Evolutionary conservation across 2,113 vertebrate species (phyloP).

Genomic region (Gila orcuttii): DNA sequence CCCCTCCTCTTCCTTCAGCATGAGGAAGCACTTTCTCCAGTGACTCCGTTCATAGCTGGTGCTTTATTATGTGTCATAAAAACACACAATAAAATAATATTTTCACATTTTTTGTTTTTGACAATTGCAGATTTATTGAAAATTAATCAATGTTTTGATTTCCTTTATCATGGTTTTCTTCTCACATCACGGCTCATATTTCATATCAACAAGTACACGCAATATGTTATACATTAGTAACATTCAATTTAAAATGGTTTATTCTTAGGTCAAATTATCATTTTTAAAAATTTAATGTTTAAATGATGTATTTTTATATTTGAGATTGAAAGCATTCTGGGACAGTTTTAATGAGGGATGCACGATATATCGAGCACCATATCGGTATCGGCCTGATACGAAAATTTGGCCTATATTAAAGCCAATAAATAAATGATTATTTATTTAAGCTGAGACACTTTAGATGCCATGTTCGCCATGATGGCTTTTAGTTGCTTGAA

Average conservation of each 20-base stretch:
- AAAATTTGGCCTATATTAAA: too few species aligned
- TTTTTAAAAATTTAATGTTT: too few species aligned
- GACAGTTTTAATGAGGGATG: too few species aligned
- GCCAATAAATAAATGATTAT: too few species aligned
- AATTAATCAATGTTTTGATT: background rate
- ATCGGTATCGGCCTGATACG: too few species aligned
- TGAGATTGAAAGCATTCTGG: too few species aligned
- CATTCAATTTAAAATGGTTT: background rate
- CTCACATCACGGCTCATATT: background rate
- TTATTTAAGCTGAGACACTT: too few species aligned
- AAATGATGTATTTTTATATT: too few species aligned
- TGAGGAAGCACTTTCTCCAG: background rate
- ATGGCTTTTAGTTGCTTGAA: too few species aligned
- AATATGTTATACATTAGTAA: background rate
- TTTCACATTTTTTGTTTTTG: background rate
- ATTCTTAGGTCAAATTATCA: too few species aligned
- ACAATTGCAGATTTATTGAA: background rate
- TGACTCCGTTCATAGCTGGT: background rate
- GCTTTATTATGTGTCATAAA: background rate
- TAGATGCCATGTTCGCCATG: too few species aligned
- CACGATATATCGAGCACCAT: too few species aligned
- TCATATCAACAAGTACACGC: background rate
- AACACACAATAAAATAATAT: background rate
- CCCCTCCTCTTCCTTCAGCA: background rate
- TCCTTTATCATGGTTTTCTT: background rate